Evolutionary conservation across 2,113 vertebrate species (phyloP), one percentile per base, ranked within the genome.

Genomic region (Corythornis cristatus): DNA sequence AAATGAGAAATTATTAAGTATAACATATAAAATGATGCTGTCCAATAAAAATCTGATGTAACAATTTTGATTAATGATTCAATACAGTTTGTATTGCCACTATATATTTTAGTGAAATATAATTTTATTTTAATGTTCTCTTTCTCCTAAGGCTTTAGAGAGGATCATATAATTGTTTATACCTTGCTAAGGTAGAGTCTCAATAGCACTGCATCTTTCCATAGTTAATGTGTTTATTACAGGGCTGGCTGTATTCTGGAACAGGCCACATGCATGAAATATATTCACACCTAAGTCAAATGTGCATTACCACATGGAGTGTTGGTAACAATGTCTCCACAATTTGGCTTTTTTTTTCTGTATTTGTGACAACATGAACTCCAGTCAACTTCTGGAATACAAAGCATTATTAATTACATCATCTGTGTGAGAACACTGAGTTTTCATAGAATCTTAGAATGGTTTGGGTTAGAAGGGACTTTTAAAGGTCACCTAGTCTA

Each of bases 301-400:
- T 3, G 5, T 1, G 1, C 25, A n/a, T 67, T 64, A 58, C 13
- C 3, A 11, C 20, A 15, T 16, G 28, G 40, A n/a, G 18, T 15
- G 9, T 1, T 73, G 60, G 48, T 67, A 86, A 43, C 6, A 43
- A 64, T 1, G 1, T 17, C 70, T 29, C 7, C 73, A 64, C 22
- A 35, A 3, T 28, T n/a, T 43, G 43, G 5, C 9, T 37, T 77
- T 57, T 77, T 57, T 57, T 71, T 50, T 40, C 8, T 26, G 15
- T 46, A 26, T 40, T 78, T 57, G 22, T 71, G 46, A 46, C 29
- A 79, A 33, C 11, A 26, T 33, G n/a, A 75, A 28, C 43, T 20
- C 15, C 48, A 50, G 40, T 53, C 14, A 76, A 45, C 2, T 51
- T 31, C 51, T 51, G 35, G 37, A 53, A 11, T 22, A 15, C 43